Evolutionary conservation across 2,888 invertebrate genomes (phyloP).

Genomic region (Copidosoma aretas): DNA sequence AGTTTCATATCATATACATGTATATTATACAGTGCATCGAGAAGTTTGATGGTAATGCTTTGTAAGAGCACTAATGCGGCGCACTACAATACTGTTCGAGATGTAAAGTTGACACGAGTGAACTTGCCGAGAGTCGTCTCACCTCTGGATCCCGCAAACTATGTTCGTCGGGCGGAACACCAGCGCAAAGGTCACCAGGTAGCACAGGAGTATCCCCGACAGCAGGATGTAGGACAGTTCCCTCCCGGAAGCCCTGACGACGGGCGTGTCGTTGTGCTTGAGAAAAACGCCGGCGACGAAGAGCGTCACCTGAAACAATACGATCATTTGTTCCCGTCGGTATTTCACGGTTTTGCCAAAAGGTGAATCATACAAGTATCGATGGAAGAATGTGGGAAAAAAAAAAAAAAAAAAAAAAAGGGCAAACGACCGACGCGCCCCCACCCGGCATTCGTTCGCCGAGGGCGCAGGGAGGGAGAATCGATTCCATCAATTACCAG

Average conservation of each 20-base stretch:
- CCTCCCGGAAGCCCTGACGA: conserved; percentile 94
- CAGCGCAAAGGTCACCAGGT: conserved; percentile 89
- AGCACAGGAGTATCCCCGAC: conserved; percentile 88
- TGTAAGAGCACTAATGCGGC: too few species aligned
- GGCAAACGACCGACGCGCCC: too few species aligned
- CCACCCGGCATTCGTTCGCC: conserved; percentile 1
- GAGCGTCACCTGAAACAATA: conserved; percentile 54
- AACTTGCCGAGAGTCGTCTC: conserved; percentile 43
- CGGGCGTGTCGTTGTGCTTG: conserved; percentile 89
- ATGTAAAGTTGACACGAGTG: too few species aligned
- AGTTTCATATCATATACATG: too few species aligned
- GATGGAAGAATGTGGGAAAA: too few species aligned
- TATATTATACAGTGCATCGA: too few species aligned
- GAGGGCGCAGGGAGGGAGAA: conserved; percentile 10
- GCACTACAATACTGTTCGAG: too few species aligned
- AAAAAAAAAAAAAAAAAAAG: too few species aligned
- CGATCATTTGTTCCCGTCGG: too few species aligned
- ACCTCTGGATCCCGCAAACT: conserved; percentile 90
- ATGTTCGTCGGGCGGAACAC: conserved; percentile 86
- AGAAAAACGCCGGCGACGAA: conserved; percentile 83
- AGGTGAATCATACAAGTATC: too few species aligned
- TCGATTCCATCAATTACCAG: conserved; percentile 66
- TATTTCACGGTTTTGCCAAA: not conserved
- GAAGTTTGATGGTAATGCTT: too few species aligned
- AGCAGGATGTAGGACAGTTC: conserved; percentile 91